A percentile compares a stretch with the other conserved stretches of the same genome.
phyloP scores from a whole-genome alignment of 2,888 invertebrate species.

The Mythimna impura region DNA sequence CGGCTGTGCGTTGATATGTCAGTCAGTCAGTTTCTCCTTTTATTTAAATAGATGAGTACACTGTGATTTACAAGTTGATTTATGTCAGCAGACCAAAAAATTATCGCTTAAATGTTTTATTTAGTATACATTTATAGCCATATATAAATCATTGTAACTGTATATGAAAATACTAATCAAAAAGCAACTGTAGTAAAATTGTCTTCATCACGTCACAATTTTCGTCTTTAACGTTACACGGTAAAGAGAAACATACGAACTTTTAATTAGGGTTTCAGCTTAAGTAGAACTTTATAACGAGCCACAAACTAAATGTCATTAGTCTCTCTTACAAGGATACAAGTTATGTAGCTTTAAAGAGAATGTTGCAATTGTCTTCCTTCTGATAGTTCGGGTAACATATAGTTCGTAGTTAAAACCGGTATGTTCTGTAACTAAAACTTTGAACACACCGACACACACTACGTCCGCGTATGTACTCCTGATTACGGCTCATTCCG shows the following conservation, averaged over 20 bases:
- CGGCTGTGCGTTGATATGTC: too few species aligned
- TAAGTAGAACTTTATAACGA: slow-evolving; percentile 77
- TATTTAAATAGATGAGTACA: too few species aligned
- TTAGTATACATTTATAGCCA: too few species aligned
- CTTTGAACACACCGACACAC: not conserved
- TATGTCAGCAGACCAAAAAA: too few species aligned
- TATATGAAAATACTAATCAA: not conserved
- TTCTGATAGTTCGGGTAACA: not conserved
- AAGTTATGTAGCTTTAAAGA: slow-evolving; percentile 39
- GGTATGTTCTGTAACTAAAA: not conserved
- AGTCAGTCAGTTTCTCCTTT: too few species aligned
- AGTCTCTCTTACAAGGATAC: slow-evolving; percentile 53
- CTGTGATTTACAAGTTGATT: too few species aligned
- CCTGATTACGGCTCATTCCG: not conserved
- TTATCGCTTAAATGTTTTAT: too few species aligned
- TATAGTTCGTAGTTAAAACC: not conserved
- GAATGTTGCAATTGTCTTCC: slow-evolving; percentile 16
- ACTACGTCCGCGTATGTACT: not conserved
- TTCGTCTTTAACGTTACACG: slow-evolving; percentile 1
- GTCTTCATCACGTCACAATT: slow-evolving; percentile 18
- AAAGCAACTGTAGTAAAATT: slow-evolving; percentile 30
- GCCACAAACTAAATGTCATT: slow-evolving; percentile 73
- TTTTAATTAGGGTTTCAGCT: slow-evolving; percentile 81
- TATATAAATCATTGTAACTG: too few species aligned
- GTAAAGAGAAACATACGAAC: slow-evolving; percentile 68